Conservation (phyloP, 2,888 invertebrate species). For the Scaptomyza reducta region DNA sequence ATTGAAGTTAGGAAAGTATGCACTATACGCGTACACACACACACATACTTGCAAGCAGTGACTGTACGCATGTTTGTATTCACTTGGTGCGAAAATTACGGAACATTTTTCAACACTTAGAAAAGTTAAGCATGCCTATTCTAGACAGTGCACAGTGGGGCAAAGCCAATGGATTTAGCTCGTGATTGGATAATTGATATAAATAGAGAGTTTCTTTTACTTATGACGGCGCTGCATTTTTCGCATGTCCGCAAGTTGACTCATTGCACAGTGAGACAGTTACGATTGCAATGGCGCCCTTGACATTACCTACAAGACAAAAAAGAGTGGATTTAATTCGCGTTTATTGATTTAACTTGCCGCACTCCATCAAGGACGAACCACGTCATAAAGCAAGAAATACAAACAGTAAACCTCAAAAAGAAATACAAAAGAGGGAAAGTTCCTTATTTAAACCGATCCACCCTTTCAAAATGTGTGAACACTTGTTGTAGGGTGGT, state of each 20-base stretch:
- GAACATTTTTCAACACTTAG: too few species aligned
- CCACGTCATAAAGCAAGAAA: slow-evolving; percentile 1
- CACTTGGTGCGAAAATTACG: too few species aligned
- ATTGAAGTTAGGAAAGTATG: too few species aligned
- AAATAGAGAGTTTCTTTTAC: neutral
- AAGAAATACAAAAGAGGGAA: neutral
- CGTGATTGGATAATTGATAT: too few species aligned
- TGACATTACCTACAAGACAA: slow-evolving; percentile 34
- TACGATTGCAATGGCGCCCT: slow-evolving; percentile 23
- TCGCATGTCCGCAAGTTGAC: too few species aligned
- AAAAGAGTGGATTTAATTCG: slow-evolving; percentile 58
- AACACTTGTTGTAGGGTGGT: slow-evolving; percentile 1
- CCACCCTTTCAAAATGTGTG: neutral
- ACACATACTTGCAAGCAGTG: too few species aligned
- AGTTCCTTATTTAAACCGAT: neutral
- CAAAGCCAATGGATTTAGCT: neutral
- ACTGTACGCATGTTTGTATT: too few species aligned
- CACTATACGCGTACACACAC: too few species aligned
- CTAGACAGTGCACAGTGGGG: neutral
- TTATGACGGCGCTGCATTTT: too few species aligned
- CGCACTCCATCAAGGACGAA: slow-evolving; percentile 44
- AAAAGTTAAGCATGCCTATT: too few species aligned
- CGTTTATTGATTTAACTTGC: slow-evolving; percentile 70
- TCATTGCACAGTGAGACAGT: neutral
- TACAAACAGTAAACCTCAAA: neutral